phyloP scores from a whole-genome alignment of 2,797 vertebrate species.

The Apogon hyalosoma region DNA sequence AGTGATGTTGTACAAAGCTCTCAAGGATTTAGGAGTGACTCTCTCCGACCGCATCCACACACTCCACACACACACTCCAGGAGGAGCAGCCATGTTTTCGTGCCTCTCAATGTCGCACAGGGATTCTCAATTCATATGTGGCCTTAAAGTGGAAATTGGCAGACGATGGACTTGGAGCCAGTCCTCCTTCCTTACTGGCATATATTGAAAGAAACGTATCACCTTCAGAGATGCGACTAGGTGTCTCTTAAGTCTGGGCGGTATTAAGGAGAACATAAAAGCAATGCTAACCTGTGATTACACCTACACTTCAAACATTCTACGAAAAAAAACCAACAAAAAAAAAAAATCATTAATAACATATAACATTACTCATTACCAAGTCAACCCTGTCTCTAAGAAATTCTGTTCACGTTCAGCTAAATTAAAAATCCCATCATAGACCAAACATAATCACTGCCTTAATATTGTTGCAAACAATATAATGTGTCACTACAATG shows the following conservation, averaged over 20 bases:
- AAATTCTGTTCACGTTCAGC: too few species aligned
- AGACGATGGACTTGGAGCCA: conserved; percentile 24
- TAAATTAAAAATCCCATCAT: too few species aligned
- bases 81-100: conserved; percentile 22
- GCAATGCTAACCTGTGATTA: conserved; percentile 1
- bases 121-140: conserved; percentile 42
- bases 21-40: conserved; percentile 10
- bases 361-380: too few species aligned
- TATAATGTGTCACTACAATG: too few species aligned
- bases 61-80: conserved; percentile 2
- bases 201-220: conserved; percentile 35
- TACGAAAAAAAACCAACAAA: too few species aligned
- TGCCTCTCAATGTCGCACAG: conserved; percentile 37
- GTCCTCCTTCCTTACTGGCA: conserved; percentile 25
- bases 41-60: neutral
- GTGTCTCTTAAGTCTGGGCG: conserved; percentile 21
- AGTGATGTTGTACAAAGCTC: conserved; percentile 15
- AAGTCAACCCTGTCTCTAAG: too few species aligned
- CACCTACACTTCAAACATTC: too few species aligned
- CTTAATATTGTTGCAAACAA: too few species aligned
- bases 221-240: conserved; percentile 42
- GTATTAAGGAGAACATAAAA: conserved; percentile 16
- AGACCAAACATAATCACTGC: too few species aligned
- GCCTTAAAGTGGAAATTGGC: conserved; percentile 42
- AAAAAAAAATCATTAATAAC: too few species aligned